Evolutionary conservation across 2,888 invertebrate genomes (phyloP).

Genomic region (Meliscaeva auricollis): DNA sequence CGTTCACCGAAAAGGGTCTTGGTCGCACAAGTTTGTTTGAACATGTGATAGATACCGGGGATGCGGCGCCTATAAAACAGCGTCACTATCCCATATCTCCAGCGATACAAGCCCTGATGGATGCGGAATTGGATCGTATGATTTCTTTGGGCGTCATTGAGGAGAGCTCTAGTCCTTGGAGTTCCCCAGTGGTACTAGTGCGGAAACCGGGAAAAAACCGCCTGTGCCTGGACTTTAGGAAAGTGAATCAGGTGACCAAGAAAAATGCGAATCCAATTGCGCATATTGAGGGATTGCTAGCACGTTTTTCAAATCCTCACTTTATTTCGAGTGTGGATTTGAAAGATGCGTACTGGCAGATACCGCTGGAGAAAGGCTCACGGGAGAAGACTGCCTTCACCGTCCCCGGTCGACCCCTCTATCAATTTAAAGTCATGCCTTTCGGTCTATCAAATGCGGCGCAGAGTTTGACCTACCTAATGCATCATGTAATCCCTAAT

Average conservation of each 20-base stretch:
- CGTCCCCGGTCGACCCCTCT: too few relatives aligned
- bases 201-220: conserved; percentile 12
- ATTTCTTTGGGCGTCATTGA: conserved; percentile 78
- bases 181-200: conserved; percentile 75
- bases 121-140: conserved; percentile 79
- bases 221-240: conserved; percentile 4
- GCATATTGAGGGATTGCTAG: conserved; percentile 15
- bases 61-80: conserved; percentile 46
- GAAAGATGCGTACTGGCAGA: conserved; percentile 22
- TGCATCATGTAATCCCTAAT: not conserved
- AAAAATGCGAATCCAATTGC: conserved; percentile 15
- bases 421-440: too few relatives aligned
- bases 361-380: too few relatives aligned
- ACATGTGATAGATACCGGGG: conserved; percentile 6
- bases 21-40: not conserved
- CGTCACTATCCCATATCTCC: conserved; percentile 72
- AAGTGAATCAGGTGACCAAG: conserved; percentile 15
- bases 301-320: conserved; percentile 11
- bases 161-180: conserved; percentile 78
- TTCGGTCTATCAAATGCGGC: too few relatives aligned
- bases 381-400: too few relatives aligned
- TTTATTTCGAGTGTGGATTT: conserved; percentile 15
- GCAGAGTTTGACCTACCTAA: not conserved
- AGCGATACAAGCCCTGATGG: too few relatives aligned
- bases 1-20: not conserved